A percentile compares a stretch with the other conserved stretches of the same genome.
Evolutionary conservation across 1,140 invertebrate genomes (phyloP).

Genomic region (Pseudachorutes palmiensis): DNA sequence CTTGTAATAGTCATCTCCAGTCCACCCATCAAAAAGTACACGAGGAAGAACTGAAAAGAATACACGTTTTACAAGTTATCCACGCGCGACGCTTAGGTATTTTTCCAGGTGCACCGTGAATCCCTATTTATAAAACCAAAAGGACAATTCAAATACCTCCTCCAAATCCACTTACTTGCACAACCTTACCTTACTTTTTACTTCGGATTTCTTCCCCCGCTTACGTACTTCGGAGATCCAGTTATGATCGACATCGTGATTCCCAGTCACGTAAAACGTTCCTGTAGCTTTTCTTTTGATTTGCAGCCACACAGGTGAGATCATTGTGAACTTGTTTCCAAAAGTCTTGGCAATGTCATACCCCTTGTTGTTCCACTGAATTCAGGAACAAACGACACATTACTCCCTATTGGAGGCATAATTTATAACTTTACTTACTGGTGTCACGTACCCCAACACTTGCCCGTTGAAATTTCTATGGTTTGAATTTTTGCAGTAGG

Average conservation of each 20-base stretch:
- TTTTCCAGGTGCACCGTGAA: too few species aligned
- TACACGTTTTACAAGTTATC: too few species aligned
- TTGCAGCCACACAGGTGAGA: slow-evolving; percentile 93
- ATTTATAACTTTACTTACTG: slow-evolving; percentile 50
- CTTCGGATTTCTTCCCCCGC: slow-evolving; percentile 38
- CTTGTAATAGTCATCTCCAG: slow-evolving; percentile 55
- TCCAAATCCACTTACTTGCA: not conserved
- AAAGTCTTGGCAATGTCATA: slow-evolving; percentile 88
- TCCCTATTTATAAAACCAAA: too few species aligned
- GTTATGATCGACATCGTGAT: slow-evolving; percentile 71
- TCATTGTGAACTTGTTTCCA: slow-evolving; percentile 75
- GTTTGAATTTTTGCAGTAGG: slow-evolving; percentile 60
- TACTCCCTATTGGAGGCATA: not conserved
- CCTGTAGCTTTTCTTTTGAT: slow-evolving; percentile 54
- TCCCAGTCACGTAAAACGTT: slow-evolving; percentile 57
- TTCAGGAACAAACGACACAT: slow-evolving; percentile 35
- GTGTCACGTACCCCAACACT: slow-evolving; percentile 80
- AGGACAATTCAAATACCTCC: slow-evolving; percentile 30
- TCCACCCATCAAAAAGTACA: slow-evolving; percentile 77
- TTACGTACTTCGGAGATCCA: slow-evolving; percentile 66
- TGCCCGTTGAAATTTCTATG: slow-evolving; percentile 58
- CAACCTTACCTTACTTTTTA: slow-evolving; percentile 41
- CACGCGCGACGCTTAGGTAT: too few species aligned
- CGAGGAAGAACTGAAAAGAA: slow-evolving; percentile 70
- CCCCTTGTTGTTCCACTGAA: slow-evolving; percentile 90